Evolutionary conservation across 2,113 vertebrate genomes (phyloP), one percentile per base, ranked within the genome.

Genomic region (Cyprinodon brontotheroides): DNA sequence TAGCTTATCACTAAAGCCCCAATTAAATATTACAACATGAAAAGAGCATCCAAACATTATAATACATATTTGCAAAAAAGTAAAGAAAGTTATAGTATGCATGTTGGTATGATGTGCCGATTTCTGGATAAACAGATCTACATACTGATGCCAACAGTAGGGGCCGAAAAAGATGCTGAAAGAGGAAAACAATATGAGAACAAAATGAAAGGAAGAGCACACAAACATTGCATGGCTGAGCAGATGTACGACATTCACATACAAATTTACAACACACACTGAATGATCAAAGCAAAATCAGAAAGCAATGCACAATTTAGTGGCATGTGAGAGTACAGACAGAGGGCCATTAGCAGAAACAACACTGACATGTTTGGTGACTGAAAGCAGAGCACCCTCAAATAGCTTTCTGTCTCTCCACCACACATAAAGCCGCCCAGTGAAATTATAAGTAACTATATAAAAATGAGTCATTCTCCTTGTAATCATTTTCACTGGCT

Each of bases 91-190:
- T 66, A 14, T 20, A 43, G 57, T 57, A 13, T 37, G 12, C 64
- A 62, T 61, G 67, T 61, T 11, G 59, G 70, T 76, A 65, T 74
- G 82, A 82, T 67, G 50, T 67, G 81, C 45, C 20, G 4, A 57
- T 61, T 29, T 77, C 75, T 83, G 89, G 43, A 77, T 82, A 77
- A 86, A 89, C 36, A 64, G 87, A 83, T 80, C 87, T 83, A 91
- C 91, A 90, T 94, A 93, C 92, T 93, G 89, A 86, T 84, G 79
- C 74, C 85, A 67, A 80, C 74, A 88, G 85, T 63, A 70, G 90
- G 76, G 84, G 86, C 89, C 87, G 82, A 68, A 87, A 83, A 81
- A 75, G 92, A 88, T 86, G 92, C 90, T 93, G 92, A 70, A 53
- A 73, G 79, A 29, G 29, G 29, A 47, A 50, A 40, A 73, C 68